phyloP scores from a whole-genome alignment of 2,797 vertebrate genomes.

The Ibycter americanus region DNA sequence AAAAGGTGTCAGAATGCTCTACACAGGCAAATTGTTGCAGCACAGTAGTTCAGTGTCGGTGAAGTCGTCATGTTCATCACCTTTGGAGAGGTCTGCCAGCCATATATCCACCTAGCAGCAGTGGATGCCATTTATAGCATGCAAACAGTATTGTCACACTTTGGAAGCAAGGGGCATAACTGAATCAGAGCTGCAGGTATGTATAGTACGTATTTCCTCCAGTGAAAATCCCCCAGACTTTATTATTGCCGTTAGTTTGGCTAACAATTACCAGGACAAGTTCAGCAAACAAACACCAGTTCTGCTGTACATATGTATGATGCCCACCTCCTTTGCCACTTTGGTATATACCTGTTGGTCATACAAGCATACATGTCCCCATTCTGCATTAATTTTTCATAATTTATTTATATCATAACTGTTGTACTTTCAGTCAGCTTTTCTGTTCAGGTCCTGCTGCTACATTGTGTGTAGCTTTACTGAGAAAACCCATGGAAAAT shows the following conservation, averaged over 20 bases:
- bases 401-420: neutral
- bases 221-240: neutral
- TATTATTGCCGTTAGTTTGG: neutral
- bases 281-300: neutral
- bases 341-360: neutral
- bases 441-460: neutral
- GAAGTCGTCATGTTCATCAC: neutral
- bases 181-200: neutral
- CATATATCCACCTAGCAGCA: neutral
- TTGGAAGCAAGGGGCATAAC: neutral
- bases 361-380: neutral
- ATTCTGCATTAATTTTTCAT: neutral
- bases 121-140: neutral
- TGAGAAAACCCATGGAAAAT: neutral
- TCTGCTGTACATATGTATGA: fast-evolving
- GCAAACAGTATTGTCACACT: neutral
- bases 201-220: neutral
- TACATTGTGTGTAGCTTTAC: neutral
- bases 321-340: neutral
- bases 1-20: neutral
- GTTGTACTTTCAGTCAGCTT: neutral
- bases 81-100: neutral
- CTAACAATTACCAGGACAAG: neutral
- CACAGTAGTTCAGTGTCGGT: neutral
- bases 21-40: neutral